A percentile compares a stretch with the other conserved stretches of the same genome.
Conservation (phyloP, 2,888 invertebrate species). For the Nebria salina region DNA sequence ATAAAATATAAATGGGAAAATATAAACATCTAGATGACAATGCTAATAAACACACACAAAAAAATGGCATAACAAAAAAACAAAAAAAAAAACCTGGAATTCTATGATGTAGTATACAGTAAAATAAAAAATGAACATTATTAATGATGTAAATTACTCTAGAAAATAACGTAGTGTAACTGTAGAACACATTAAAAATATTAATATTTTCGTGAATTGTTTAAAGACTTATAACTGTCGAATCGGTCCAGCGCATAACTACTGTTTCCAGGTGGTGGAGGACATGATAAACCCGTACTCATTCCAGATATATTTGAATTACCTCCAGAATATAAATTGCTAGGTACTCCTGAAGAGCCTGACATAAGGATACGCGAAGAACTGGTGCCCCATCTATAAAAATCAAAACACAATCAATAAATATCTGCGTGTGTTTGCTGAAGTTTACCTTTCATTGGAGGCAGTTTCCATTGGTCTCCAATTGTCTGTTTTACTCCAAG, state of each 20-base stretch:
- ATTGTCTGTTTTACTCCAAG: conserved; percentile 39
- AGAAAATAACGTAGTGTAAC: background rate
- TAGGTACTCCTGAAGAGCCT: conserved; percentile 48
- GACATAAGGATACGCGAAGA: conserved; percentile 40
- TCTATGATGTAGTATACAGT: no score
- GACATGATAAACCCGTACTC: conserved; percentile 56
- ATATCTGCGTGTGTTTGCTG: background rate
- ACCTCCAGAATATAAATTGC: conserved; percentile 48
- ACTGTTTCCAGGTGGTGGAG: conserved; percentile 59
- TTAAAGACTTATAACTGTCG: conserved; percentile 55
- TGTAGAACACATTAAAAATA: background rate
- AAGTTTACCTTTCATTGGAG: conserved; percentile 36
- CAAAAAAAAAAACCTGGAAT: no score
- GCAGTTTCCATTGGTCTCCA: conserved; percentile 41
- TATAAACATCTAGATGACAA: no score
- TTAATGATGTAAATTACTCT: background rate
- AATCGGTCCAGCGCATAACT: conserved; percentile 58
- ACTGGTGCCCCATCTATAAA: conserved; percentile 33
- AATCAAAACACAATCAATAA: background rate
- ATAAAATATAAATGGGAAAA: no score
- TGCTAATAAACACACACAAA: no score
- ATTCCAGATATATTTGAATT: conserved; percentile 55
- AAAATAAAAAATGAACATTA: background rate
- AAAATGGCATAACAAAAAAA: no score
- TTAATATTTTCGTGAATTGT: conserved; percentile 55